Conservation (phyloP, 2,888 invertebrate species). For the Diaphora mendica region DNA sequence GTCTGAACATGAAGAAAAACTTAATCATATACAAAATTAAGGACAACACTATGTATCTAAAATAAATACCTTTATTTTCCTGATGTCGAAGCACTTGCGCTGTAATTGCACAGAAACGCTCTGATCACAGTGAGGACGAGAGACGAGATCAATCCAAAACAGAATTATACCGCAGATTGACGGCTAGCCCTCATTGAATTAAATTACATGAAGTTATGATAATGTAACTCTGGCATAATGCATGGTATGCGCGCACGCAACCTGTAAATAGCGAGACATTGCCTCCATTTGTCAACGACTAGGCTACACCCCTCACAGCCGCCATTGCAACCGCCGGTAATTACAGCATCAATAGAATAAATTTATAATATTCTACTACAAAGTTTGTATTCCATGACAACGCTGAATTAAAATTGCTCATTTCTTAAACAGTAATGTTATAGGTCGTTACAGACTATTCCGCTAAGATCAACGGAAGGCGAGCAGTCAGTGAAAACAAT, state of each 20-base stretch:
- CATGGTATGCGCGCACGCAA: slow-evolving; percentile 2
- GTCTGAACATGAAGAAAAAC: too few relatives aligned
- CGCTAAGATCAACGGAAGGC: background rate
- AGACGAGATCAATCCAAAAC: background rate
- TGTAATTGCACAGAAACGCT: background rate
- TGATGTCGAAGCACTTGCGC: background rate
- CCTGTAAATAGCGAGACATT: background rate
- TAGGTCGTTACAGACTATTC: background rate
- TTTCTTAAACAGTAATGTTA: background rate
- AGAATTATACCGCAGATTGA: background rate
- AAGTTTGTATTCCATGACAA: background rate
- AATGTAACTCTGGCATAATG: background rate
- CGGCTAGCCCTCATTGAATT: background rate
- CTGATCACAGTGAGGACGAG: background rate
- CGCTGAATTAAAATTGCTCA: background rate
- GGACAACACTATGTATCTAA: too few relatives aligned
- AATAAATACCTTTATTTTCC: background rate
- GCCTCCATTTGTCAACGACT: slow-evolving; percentile 12
- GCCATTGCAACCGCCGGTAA: background rate
- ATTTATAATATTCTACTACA: background rate
- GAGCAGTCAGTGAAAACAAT: too few relatives aligned
- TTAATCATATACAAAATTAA: too few relatives aligned
- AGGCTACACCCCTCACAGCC: background rate
- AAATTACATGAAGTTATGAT: slow-evolving; percentile 3
- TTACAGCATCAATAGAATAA: background rate